Conservation (phyloP, 2,888 invertebrate genomes). For the Tethea ocularis region DNA sequence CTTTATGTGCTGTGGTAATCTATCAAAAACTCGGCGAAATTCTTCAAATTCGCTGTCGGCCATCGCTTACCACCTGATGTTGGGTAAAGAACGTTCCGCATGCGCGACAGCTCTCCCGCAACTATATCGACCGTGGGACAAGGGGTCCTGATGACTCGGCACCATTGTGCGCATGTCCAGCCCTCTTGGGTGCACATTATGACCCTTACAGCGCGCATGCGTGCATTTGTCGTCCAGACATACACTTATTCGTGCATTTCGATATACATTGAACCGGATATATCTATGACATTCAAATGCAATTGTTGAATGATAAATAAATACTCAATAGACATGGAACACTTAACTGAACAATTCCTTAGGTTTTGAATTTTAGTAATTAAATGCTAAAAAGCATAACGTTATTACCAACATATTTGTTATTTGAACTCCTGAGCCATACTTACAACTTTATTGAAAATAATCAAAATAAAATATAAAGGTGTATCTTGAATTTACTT, state of each 20-base stretch:
- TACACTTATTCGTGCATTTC: slow-evolving; percentile 23
- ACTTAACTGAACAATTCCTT: no score
- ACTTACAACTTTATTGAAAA: no score
- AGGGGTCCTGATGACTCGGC: slow-evolving; percentile 29
- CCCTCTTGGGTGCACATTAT: slow-evolving; percentile 48
- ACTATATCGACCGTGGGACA: slow-evolving; percentile 63
- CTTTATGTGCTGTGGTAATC: slow-evolving; percentile 90
- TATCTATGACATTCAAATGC: slow-evolving; percentile 47
- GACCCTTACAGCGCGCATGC: slow-evolving; percentile 17
- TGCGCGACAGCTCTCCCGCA: slow-evolving; percentile 57
- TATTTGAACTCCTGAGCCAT: no score
- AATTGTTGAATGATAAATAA: no score
- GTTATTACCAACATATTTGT: no score
- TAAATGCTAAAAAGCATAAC: no score
- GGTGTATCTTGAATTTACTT: no score
- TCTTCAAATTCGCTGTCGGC: slow-evolving; percentile 97
- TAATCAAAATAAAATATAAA: no score
- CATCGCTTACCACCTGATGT: slow-evolving; percentile 90
- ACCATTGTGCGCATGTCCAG: slow-evolving; percentile 45
- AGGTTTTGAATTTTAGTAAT: no score
- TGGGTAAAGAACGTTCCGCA: slow-evolving; percentile 54
- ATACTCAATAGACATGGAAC: no score
- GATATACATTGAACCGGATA: slow-evolving; percentile 42
- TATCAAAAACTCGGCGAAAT: slow-evolving; percentile 93
- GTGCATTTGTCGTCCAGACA: slow-evolving; percentile 33